Conservation (phyloP, 1,140 invertebrate species). For the Aricia agestis region DNA sequence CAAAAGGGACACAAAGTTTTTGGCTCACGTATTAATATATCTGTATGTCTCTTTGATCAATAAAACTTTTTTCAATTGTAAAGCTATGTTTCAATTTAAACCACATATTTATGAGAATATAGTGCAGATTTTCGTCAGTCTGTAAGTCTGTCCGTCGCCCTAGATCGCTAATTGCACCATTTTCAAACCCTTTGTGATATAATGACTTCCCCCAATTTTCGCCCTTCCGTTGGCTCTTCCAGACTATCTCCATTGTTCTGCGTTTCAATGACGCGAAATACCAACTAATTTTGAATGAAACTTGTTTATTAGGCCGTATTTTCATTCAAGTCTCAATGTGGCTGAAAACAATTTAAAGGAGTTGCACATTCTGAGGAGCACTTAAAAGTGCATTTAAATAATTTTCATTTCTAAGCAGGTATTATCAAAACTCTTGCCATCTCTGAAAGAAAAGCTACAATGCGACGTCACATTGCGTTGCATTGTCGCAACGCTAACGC, state of each 20-base stretch:
- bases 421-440: too few species aligned
- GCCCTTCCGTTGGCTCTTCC: background rate
- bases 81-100: too few species aligned
- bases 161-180: background rate
- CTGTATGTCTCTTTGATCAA: too few species aligned
- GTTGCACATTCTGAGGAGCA: too few species aligned
- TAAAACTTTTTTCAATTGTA: too few species aligned
- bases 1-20: too few species aligned
- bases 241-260: background rate
- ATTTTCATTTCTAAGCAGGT: too few species aligned
- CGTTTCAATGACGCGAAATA: background rate
- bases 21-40: too few species aligned
- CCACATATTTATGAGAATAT: background rate
- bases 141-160: background rate
- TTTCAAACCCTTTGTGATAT: slow-evolving; percentile 3
- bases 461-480: too few species aligned
- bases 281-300: background rate
- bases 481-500: too few species aligned
- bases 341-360: background rate
- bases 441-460: too few species aligned
- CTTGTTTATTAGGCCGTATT: background rate
- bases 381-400: too few species aligned
- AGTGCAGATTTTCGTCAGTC: background rate
- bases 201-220: background rate
- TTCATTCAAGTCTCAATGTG: background rate